Evolutionary conservation across 2,888 invertebrate genomes (phyloP), one percentile per base, ranked within the genome.

Genomic region (Leucoptera coffeella): DNA sequence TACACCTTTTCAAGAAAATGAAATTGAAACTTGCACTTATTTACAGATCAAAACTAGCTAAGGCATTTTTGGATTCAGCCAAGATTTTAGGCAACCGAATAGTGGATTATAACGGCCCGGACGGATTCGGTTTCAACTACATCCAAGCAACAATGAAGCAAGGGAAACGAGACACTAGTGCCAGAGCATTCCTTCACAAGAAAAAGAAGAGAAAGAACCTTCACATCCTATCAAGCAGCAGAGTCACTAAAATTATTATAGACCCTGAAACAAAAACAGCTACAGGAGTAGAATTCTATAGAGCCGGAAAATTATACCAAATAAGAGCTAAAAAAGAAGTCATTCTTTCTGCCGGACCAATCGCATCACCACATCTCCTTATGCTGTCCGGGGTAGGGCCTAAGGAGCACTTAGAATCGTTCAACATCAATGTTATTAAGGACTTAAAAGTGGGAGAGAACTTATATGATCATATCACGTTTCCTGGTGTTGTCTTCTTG

Each of bases 291-390:
- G 51, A 58, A 39, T 60, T 60, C 30, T 37, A 47, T 15, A 54
- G 46, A 33, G 54, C 53, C 12, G 54, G 57, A 11, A 37, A 78
- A 69, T 22, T 79, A 3, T 60, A 59, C 33, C 41, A 43, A 34
- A 56, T 65, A 22, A 37, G 38, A 32, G 65, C 65, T 4, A 55
- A 46, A 1, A 77, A 73, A 35, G 78, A 78, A 47, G 73, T 77
- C 0, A 62, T 78, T 23, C 38, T 77, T 5, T 79, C 82, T 6
- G 84, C 82, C 2, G 86, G 90, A 1, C 78, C 87, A 1, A 79
- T 91, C 34, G 85, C 85, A 50, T 80, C 86, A 1, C 85, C 90
- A 0, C 87, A 91, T 49, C 46, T 91, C 8, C 40, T 81, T 11
- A 77, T 80, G 77, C 50, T 81, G 2, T 78, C 78, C 1, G 81